Evolutionary conservation across 2,113 vertebrate species (phyloP), one percentile per base, ranked within the genome.

Genomic region (Calidris pugnax): DNA sequence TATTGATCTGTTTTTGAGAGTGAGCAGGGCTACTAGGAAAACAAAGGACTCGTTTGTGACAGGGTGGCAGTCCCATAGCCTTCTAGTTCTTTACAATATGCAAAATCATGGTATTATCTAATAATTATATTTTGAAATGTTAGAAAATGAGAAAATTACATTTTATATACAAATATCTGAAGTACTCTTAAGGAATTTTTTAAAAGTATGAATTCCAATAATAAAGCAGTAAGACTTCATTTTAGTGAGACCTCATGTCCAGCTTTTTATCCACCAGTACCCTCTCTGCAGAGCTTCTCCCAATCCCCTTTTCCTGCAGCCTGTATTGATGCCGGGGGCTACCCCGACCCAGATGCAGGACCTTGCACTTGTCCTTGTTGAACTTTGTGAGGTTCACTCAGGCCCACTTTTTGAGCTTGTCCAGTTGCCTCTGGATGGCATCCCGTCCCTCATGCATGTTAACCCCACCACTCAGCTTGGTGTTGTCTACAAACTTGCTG

Each of bases 1-100:
- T 91, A 16, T 97, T 96, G 55, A 94, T 90, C 92, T 98, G 82
- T 76, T 96, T 82, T 92, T 97, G 78, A 95, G 93, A 95, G 79
- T 88, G 32, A 77, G 22, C 87, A 96, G 89, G 73, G 82, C 57
- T 26, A 39, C 62, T 95, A 96, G 95, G 88, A 97, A 97, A 87
- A 60, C 66, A 76, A 55, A 95, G 81, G 77, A 87, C 22, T 90
- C 85, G 32, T 77, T 96, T 83, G 56, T 91, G 73, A 91, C 74
- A 89, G 85, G 83, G 89, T 97, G 93, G 85, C 86, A 96, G 62
- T 95, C 90, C 62, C 55, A 94, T 45, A 96, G 96, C 80, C 89
- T 97, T 53, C 78, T 94, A 74, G 82, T 93, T 93, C 96, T 98
- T 91, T 91, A 50, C 55, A 96, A 63, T 93, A 93, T 97, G 80